These are phyloP conservation scores for Latrodectus geometricus DNA, from an alignment of 1,140 invertebrate species.

Conservation along the genomic window DNA sequence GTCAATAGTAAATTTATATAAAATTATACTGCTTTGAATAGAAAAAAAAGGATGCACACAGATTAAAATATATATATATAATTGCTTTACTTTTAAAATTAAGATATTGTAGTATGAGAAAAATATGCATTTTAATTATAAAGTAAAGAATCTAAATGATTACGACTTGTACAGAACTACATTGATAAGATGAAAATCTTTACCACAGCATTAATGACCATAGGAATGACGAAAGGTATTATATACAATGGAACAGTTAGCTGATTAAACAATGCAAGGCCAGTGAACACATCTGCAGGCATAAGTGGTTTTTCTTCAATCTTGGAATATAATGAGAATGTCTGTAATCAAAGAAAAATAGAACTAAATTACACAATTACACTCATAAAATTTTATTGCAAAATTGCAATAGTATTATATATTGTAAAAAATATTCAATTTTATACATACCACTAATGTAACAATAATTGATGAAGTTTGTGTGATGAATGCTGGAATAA, in stretches of 20 bases:
- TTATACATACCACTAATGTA: slow-evolving; percentile 73
- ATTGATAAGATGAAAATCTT: slow-evolving; percentile 65
- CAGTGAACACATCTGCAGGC: slow-evolving; percentile 80
- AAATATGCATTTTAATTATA: no score
- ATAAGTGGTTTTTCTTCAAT: slow-evolving; percentile 72
- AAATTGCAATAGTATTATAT: not conserved
- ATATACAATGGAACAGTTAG: slow-evolving; percentile 83
- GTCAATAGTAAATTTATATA: no score
- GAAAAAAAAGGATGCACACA: no score
- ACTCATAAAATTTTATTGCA: not conserved
- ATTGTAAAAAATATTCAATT: not conserved
- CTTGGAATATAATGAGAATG: slow-evolving; percentile 69
- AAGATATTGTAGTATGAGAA: no score
- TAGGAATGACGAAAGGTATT: slow-evolving; percentile 82
- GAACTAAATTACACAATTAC: not conserved
- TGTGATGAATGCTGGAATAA: slow-evolving; percentile 77
- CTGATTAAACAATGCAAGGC: slow-evolving; percentile 83
- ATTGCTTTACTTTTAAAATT: no score
- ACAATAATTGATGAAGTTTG: slow-evolving; percentile 80
- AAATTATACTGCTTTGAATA: no score
- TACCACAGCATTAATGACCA: slow-evolving; percentile 81
- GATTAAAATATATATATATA: no score
- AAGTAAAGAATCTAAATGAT: no score
- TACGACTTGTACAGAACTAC: no score
- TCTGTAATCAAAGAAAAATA: slow-evolving; percentile 72